Base-by-base conservation (phyloP, 64 coral and sea anemone species). In the Dendrophyllia cribrosa region DNA sequence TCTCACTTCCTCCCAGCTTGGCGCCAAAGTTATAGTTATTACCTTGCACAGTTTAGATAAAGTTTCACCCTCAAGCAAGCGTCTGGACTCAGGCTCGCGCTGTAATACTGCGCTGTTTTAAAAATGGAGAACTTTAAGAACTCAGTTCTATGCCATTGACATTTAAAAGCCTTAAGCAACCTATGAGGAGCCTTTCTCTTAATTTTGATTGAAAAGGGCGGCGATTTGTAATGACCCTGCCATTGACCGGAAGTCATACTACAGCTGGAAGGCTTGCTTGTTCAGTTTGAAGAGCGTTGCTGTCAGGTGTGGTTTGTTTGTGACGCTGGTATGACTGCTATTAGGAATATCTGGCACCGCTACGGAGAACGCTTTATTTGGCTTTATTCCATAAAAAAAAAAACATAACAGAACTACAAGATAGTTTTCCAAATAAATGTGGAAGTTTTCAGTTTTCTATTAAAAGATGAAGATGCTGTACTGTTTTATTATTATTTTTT, bases 201-300 rank as follows among this genome's bases (percentile, higher is more conserved):
- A 24, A 64, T 65, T 60, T 63, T 53, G 59, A 65, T 65, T 64
- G 34, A 65, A 79, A 43, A 82, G 79, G 79, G 59, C 59, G 79
- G 14, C 16, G 58, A 82, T 46, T 46, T 65, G 26, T 46, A 20
- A 45, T 82, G 79, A 64, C 59, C 43, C 16, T 49, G 9, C 34
- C 1, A 82, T 47, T 23, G 79, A 82, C 58, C 79, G 79, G 79
- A 82, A 82, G 43, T 82, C 59, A 17, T 82, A 45, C 8, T 65
- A 60, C 10, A 51, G n/a, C 23, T 78, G 17, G 9, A 44, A 70
- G 67, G 67, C 25, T 70, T 70, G 67, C 21, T n/a, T 75, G 43
- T 75, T 75, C 72, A 75, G 49, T 77, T 77, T 77, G 20, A 13
- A 77, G 51, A 56, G 75, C 19, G 50, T 19, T 77, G 0, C 43